Percentiles rank a stretch among this genome's conserved stretches.
Evolutionary conservation across 2,797 vertebrate genomes (phyloP).

Genomic region (Iguana delicatissima): DNA sequence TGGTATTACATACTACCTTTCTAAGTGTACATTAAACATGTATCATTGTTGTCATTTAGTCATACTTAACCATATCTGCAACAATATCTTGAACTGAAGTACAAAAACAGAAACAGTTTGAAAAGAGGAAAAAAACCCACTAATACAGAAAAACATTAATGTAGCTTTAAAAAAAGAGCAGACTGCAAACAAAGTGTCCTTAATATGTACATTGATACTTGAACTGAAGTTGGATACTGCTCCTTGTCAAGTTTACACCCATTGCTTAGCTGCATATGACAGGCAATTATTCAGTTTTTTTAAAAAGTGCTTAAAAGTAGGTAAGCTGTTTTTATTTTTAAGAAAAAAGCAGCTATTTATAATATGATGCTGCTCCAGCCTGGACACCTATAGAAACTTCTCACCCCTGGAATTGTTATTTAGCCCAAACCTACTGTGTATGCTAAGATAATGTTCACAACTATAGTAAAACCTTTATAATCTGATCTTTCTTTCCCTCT

Average conservation of each 20-base stretch:
- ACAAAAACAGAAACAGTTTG: background rate
- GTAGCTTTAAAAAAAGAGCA: background rate
- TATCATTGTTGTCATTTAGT: background rate
- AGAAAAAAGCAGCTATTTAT: background rate
- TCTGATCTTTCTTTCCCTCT: too few relatives aligned
- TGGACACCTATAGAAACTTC: background rate
- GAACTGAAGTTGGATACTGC: background rate
- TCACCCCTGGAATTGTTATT: too few relatives aligned
- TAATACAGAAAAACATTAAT: background rate
- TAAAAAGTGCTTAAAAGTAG: background rate
- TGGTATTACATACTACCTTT: background rate
- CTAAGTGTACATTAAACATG: background rate
- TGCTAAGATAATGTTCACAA: too few relatives aligned
- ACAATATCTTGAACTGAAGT: background rate
- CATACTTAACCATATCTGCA: background rate
- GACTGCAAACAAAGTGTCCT: background rate
- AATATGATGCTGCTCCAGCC: background rate
- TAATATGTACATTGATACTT: background rate
- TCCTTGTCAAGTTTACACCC: background rate
- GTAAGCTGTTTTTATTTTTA: background rate
- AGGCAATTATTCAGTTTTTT: background rate
- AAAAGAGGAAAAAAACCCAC: background rate
- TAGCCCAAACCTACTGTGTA: background rate
- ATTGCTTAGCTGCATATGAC: background rate
- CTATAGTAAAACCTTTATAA: too few relatives aligned